These are phyloP conservation scores for Encarsia formosa DNA, from an alignment of 2,888 invertebrate genomes.

Conservation along the genomic window DNA sequence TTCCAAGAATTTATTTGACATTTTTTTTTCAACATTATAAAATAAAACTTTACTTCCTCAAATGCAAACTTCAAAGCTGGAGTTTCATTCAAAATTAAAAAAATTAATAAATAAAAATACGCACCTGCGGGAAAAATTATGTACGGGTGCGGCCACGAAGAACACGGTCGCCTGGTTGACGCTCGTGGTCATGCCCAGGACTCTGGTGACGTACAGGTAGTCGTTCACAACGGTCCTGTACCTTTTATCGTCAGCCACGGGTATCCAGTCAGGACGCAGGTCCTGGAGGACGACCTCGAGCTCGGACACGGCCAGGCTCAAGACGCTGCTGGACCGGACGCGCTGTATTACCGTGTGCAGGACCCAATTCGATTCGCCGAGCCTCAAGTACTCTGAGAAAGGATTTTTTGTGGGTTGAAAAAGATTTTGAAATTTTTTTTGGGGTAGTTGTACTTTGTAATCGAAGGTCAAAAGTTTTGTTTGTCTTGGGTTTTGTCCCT, in stretches of 20 bases:
- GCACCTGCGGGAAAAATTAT: conserved; percentile 17
- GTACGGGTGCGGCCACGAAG: conserved; percentile 9
- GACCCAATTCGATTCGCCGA: conserved; percentile 4
- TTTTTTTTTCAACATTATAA: background rate
- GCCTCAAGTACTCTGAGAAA: background rate
- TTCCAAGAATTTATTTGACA: too few species aligned
- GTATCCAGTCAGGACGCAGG: background rate
- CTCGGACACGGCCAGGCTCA: conserved; percentile 6
- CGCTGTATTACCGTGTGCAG: conserved; percentile 2
- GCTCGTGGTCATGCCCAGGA: background rate
- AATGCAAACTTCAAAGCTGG: background rate
- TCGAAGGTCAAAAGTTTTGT: too few species aligned
- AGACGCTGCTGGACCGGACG: background rate
- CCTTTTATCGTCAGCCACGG: background rate
- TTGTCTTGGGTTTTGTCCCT: too few species aligned
- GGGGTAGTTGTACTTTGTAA: too few species aligned
- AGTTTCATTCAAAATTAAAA: background rate
- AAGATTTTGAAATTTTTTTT: background rate
- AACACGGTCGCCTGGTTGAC: too few species aligned
- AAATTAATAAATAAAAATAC: too few species aligned
- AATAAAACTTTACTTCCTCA: background rate
- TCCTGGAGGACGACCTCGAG: background rate
- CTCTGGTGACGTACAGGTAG: conserved; percentile 4
- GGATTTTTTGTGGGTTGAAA: background rate
- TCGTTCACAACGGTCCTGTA: background rate